Percentiles rank a stretch among this genome's conserved stretches.
Evolutionary conservation across 2,888 invertebrate species (phyloP).

Genomic region (Rhopalosiphum nymphaeae): DNA sequence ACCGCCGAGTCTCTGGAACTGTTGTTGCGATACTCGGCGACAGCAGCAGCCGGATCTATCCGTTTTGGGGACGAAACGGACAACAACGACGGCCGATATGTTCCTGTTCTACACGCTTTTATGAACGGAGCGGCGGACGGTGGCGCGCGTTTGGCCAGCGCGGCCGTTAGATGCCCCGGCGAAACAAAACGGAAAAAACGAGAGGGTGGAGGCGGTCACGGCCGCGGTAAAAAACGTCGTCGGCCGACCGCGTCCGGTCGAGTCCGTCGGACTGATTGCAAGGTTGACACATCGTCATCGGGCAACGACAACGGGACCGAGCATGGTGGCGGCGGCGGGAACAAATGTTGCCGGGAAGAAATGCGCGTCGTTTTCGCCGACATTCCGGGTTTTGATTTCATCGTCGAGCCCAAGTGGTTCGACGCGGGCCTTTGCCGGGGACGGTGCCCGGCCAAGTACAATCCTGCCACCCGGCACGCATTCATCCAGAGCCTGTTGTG

Average conservation of each 20-base stretch:
- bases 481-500: conserved; percentile 78
- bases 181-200: conserved; percentile 7
- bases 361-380: conserved; percentile 79
- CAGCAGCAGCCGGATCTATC: not conserved
- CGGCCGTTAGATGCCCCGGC: not conserved
- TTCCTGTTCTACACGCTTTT: conserved; percentile 37
- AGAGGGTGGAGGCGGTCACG: not conserved
- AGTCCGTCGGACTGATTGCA: conserved; percentile 44
- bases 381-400: conserved; percentile 76
- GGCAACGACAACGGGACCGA: not conserved
- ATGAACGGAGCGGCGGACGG: not conserved
- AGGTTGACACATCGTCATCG: not conserved
- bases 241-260: not conserved
- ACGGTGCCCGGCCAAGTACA: conserved; percentile 78
- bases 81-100: not conserved
- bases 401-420: conserved; percentile 79
- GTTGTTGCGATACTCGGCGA: not conserved
- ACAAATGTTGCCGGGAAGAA: conserved; percentile 76
- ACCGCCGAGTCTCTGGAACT: conserved; percentile 17
- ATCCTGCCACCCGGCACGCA: conserved; percentile 80
- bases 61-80: not conserved
- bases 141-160: not conserved
- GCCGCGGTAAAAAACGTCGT: not conserved
- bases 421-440: conserved; percentile 82
- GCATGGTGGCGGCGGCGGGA: not conserved